Base-by-base conservation (phyloP, 2,888 invertebrate species). In the Cheilosia pagana region DNA sequence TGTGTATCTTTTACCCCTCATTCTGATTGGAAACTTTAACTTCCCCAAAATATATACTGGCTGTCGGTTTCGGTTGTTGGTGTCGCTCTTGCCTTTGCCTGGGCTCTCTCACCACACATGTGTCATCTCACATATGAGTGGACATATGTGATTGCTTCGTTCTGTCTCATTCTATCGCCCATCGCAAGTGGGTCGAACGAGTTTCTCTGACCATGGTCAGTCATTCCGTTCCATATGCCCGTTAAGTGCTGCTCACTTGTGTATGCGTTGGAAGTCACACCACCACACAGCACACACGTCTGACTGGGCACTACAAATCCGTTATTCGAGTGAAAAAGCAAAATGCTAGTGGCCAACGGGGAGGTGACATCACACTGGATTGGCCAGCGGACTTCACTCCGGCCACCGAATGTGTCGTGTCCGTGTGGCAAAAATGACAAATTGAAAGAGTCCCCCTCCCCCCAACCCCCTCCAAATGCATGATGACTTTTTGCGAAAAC, bases 311-410 rank as follows among this genome's bases (percentile, higher is more conserved):
- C 72, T 86, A 78, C 74, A 70, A 86, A 74, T 82, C 77, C 77
- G 70, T 82, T 82, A 82, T 82, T 65, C 81, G 65, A 79, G 74
- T 74, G 78, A 78, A 82, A 78, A 78, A 71, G 78, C 77, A 31
- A 79, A 83, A 75, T 63, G 28, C 62, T 39, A 83, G 75, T 79
- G 70, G 77, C 83, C 78, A 83, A 87, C 78, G 86, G 87, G 88
- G 88, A 87, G 88, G 87, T 87, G 78, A 86, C 87, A 87, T 87
- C 79, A 87, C 81, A 79, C 87, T 87, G 86, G 87, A 88, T 88
- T 88, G 88, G 88, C 87, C 88, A 88, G 76, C 81, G 76, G 85
- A 70, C 81, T 81, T 75, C 62, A 81, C 50, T 81, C 50, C 50
- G 48, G 67, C 70, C 60, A 67, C 85, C 75, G 71, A 85, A 75